These are phyloP conservation scores for Erythrolamprus reginae DNA, from an alignment of 2,113 vertebrate species.

Conservation along the genomic window DNA sequence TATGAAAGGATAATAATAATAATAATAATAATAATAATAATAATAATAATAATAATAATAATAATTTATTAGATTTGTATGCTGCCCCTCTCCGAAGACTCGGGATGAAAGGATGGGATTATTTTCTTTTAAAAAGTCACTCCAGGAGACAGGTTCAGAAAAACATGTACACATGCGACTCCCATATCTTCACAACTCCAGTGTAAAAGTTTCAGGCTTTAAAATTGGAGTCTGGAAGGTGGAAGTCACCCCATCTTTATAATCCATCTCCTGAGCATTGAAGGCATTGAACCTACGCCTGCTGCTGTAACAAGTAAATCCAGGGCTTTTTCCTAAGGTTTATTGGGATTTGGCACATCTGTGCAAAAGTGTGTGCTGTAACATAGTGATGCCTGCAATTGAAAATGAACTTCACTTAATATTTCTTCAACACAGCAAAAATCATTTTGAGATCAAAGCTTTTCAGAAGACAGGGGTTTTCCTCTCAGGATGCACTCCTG, in stretches of 20 bases:
- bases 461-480: slow-evolving; percentile 14
- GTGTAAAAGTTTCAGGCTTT: neutral
- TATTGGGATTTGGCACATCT: slow-evolving; percentile 16
- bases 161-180: neutral
- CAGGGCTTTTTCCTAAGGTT: neutral
- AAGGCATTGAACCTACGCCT: neutral
- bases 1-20: no score
- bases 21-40: no score
- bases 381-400: neutral
- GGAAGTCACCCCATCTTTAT: neutral
- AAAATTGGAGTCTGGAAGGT: neutral
- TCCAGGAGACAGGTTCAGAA: neutral
- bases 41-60: no score
- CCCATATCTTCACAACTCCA: neutral
- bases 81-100: no score
- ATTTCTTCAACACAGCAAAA: neutral
- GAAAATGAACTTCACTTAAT: slow-evolving; percentile 15
- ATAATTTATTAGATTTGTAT: no score
- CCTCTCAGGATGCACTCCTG: slow-evolving; percentile 8
- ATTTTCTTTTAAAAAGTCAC: neutral
- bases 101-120: no score
- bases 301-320: neutral
- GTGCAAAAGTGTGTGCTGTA: slow-evolving; percentile 23
- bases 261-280: neutral
- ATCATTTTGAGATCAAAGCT: slow-evolving; percentile 21